phyloP scores from a whole-genome alignment of 2,888 invertebrate genomes.

The Meteorus colon region DNA sequence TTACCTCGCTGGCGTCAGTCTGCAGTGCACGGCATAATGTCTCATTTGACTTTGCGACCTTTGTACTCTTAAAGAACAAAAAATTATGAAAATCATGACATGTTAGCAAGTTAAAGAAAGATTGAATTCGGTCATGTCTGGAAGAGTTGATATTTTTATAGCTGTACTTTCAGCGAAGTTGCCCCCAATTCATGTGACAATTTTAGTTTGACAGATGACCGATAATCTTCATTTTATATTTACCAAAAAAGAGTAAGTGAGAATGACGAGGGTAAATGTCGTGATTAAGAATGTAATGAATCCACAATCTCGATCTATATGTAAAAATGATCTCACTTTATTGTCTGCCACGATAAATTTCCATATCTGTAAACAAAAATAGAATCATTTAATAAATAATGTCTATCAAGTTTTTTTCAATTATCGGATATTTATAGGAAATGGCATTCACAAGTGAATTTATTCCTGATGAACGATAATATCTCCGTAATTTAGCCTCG shows the following conservation, averaged over 20 bases:
- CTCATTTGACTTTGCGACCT: conserved; percentile 49
- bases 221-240: conserved; percentile 22
- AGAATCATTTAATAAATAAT: conserved; percentile 3
- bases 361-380: conserved; percentile 58
- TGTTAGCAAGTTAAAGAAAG: neutral
- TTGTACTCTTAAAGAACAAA: conserved; percentile 51
- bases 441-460: conserved; percentile 49
- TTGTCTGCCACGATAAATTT: conserved; percentile 61
- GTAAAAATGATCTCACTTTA: conserved; percentile 59
- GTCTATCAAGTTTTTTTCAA: neutral
- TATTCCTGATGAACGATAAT: conserved; percentile 57
- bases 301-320: conserved; percentile 59
- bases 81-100: neutral
- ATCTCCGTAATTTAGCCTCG: conserved; percentile 56
- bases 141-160: neutral
- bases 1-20: conserved; percentile 56
- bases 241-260: conserved; percentile 54
- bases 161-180: neutral
- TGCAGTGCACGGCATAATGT: conserved; percentile 54
- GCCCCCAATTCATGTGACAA: neutral
- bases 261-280: conserved; percentile 57
- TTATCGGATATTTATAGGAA: neutral
- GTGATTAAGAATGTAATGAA: conserved; percentile 50
- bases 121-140: neutral
- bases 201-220: neutral